Conservation (phyloP, 2,113 vertebrate genomes). For the Pungitius pungitius region DNA sequence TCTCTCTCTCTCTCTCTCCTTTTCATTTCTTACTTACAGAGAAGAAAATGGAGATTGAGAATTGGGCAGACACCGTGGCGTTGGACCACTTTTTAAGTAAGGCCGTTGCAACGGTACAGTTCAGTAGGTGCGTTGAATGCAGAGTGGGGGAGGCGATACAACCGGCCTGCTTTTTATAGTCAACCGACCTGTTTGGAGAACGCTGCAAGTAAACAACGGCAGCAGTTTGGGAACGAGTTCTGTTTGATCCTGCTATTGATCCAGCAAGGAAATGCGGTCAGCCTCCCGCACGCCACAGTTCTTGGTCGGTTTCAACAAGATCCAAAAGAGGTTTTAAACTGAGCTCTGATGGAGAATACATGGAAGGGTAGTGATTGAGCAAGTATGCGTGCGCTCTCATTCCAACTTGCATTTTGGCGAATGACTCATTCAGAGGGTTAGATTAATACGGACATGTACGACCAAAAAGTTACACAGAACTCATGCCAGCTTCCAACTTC, state of each 20-base stretch:
- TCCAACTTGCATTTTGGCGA: constrained; percentile 11
- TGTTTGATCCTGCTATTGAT: constrained; percentile 56
- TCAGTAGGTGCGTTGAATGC: constrained; percentile 48
- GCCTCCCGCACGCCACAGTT: constrained; percentile 12
- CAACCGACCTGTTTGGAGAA: constrained; percentile 41
- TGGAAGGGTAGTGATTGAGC: constrained; percentile 37
- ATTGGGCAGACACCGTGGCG: constrained; percentile 21
- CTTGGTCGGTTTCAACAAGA: constrained; percentile 24
- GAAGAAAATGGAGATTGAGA: constrained; percentile 52
- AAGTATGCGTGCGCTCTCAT: constrained; percentile 25
- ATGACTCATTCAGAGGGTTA: not conserved
- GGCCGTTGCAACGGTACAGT: constrained; percentile 39
- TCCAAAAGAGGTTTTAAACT: constrained; percentile 3
- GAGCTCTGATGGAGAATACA: constrained; percentile 33
- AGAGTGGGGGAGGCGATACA: constrained; percentile 37
- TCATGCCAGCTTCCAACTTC: not conserved
- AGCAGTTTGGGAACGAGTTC: constrained; percentile 53
- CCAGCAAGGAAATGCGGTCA: constrained; percentile 37
- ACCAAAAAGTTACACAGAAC: constrained; percentile 17
- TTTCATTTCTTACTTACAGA: constrained; percentile 35
- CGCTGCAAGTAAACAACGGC: constrained; percentile 41
- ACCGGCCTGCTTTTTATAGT: constrained; percentile 41
- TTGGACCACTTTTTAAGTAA: constrained; percentile 46
- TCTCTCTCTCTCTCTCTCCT: not conserved
- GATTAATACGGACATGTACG: constrained; percentile 12